Evolutionary conservation across 2,888 invertebrate genomes (phyloP).

Genomic region (Morpho helenor): DNA sequence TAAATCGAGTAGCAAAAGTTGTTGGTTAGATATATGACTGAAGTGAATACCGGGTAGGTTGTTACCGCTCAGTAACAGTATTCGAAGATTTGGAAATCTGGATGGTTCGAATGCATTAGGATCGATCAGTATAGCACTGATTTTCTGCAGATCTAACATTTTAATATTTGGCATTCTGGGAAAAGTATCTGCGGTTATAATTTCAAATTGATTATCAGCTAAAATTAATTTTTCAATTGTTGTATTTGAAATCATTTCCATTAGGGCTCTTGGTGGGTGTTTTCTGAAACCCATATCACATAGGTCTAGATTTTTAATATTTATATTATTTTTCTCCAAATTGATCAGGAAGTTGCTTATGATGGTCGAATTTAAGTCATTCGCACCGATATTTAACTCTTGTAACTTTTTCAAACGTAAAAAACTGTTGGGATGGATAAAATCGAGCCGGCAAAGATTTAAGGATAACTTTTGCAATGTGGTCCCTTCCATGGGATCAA

Average conservation of each 20-base stretch:
- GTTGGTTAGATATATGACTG: constrained; percentile 65
- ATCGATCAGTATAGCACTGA: constrained; percentile 65
- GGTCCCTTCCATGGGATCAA: constrained; percentile 64
- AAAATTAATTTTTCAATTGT: constrained; percentile 69
- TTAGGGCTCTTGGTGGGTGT: constrained; percentile 60
- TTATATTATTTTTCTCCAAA: constrained; percentile 52
- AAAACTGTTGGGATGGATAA: constrained; percentile 73
- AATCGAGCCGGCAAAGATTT: constrained; percentile 73
- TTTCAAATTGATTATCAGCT: constrained; percentile 78
- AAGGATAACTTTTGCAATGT: constrained; percentile 64
- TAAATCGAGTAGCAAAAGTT: constrained; percentile 70
- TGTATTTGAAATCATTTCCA: constrained; percentile 70
- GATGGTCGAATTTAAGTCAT: constrained; percentile 64
- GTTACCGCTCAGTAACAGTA: constrained; percentile 72
- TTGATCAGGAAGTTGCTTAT: constrained; percentile 60
- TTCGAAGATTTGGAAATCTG: constrained; percentile 72
- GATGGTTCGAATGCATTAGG: constrained; percentile 62
- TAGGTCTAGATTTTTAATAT: constrained; percentile 66
- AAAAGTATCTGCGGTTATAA: constrained; percentile 68
- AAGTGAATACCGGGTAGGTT: constrained; percentile 73
- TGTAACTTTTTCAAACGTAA: constrained; percentile 60
- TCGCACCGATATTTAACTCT: constrained; percentile 72
- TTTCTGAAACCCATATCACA: constrained; percentile 76
- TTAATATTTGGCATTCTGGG: constrained; percentile 76
- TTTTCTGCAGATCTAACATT: constrained; percentile 75